phyloP scores from a whole-genome alignment of 2,113 vertebrate species.

The Lota lota region DNA sequence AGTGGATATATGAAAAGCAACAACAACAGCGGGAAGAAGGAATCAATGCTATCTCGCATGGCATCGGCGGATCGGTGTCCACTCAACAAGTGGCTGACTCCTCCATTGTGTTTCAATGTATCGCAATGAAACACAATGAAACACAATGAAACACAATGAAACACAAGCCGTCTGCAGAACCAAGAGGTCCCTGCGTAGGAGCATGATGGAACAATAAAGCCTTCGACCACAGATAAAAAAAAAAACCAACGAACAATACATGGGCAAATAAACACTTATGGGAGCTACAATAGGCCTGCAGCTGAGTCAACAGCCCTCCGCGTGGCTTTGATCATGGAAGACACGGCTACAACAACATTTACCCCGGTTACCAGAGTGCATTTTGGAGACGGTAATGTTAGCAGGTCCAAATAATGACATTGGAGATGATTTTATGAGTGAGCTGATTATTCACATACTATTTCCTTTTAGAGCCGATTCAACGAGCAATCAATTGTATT shows the following conservation, averaged over 20 bases:
- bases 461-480: slow-evolving; percentile 6
- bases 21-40: slow-evolving; percentile 23
- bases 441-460: slow-evolving; percentile 26
- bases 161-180: slow-evolving; percentile 49
- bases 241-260: slow-evolving; percentile 59
- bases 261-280: slow-evolving; percentile 70
- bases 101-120: slow-evolving; percentile 58
- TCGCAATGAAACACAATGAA: slow-evolving; percentile 52
- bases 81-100: slow-evolving; percentile 60
- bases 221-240: slow-evolving; percentile 63
- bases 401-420: slow-evolving; percentile 41
- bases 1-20: slow-evolving; percentile 15
- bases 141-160: slow-evolving; percentile 43
- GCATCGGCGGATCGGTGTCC: slow-evolving; percentile 66
- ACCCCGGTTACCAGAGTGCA: slow-evolving; percentile 54
- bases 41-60: slow-evolving; percentile 43
- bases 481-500: no score
- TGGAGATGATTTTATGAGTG: slow-evolving; percentile 47
- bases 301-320: slow-evolving; percentile 68
- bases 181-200: slow-evolving; percentile 37
- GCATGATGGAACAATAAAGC: slow-evolving; percentile 68
- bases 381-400: slow-evolving; percentile 50
- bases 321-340: slow-evolving; percentile 54
- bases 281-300: slow-evolving; percentile 64
- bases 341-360: slow-evolving; percentile 51